These are phyloP conservation scores for Palaemon carinicauda DNA, from an alignment of 1,140 invertebrate species.

Conservation along the genomic window DNA sequence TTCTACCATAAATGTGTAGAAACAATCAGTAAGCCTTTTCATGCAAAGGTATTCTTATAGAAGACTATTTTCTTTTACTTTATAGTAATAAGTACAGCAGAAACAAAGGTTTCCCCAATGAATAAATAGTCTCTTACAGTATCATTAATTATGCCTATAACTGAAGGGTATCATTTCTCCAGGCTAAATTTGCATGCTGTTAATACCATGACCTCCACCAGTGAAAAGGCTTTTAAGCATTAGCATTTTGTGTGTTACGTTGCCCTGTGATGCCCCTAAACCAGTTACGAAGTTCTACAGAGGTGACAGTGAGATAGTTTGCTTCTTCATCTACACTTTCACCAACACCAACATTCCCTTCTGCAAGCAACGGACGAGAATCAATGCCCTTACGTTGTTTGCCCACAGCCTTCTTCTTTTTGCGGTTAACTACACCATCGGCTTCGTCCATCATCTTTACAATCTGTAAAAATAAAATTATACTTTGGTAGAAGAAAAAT, in stretches of 20 bases:
- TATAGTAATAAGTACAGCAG: too few relatives aligned
- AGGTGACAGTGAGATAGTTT: slow-evolving; percentile 60
- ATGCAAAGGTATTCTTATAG: too few relatives aligned
- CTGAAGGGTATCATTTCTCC: too few relatives aligned
- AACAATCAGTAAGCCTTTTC: too few relatives aligned
- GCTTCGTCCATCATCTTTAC: slow-evolving; percentile 95
- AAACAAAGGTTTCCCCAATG: too few relatives aligned
- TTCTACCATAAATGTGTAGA: too few relatives aligned
- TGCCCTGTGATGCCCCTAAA: slow-evolving; percentile 58
- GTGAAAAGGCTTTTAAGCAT: slow-evolving; percentile 14
- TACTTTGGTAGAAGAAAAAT: too few relatives aligned
- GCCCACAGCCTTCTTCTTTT: slow-evolving; percentile 67
- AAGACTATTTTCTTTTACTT: too few relatives aligned
- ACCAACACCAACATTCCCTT: slow-evolving; percentile 64
- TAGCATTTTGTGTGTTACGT: slow-evolving; percentile 24
- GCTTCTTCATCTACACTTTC: slow-evolving; percentile 59
- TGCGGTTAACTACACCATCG: slow-evolving; percentile 84
- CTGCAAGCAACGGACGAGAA: slow-evolving; percentile 66
- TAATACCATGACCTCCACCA: too few relatives aligned
- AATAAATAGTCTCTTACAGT: too few relatives aligned
- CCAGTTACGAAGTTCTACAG: slow-evolving; percentile 60
- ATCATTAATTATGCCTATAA: too few relatives aligned
- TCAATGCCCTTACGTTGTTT: slow-evolving; percentile 67
- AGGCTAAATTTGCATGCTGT: too few relatives aligned
- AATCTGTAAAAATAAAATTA: slow-evolving; percentile 71